Conservation (phyloP, 2,888 invertebrate genomes). For the Plemyria rubiginata region DNA sequence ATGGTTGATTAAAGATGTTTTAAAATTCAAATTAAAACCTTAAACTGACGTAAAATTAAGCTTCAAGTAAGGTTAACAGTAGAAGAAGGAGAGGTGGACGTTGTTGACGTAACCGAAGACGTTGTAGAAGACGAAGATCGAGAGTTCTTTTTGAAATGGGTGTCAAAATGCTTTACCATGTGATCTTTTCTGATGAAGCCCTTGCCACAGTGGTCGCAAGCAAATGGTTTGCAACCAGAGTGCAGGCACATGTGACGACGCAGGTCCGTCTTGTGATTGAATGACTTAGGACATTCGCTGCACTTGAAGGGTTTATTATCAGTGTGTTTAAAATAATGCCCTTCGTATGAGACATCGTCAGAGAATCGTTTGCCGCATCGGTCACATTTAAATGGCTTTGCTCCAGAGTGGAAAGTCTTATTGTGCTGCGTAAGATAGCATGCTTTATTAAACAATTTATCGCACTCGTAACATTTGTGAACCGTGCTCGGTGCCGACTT, state of each 20-base stretch:
- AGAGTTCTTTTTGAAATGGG: constrained; percentile 88
- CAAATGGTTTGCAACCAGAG: constrained; percentile 93
- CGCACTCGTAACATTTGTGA: constrained; percentile 92
- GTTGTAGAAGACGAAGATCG: constrained; percentile 63
- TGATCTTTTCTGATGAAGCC: constrained; percentile 96
- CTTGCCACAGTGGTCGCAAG: constrained; percentile 92
- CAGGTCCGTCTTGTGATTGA: constrained; percentile 96
- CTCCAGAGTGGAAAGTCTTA: constrained; percentile 94
- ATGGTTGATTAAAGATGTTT: constrained; percentile 29
- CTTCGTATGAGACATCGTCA: constrained; percentile 88
- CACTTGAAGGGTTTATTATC: constrained; percentile 95
- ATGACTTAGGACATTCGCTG: constrained; percentile 93
- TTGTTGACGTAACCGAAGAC: constrained; percentile 53
- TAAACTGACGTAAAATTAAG: constrained; percentile 12
- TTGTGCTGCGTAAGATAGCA: constrained; percentile 96
- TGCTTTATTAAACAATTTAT: constrained; percentile 93
- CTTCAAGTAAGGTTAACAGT: constrained; percentile 41
- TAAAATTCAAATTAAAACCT: constrained; percentile 29
- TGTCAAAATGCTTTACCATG: constrained; percentile 94
- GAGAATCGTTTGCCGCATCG: constrained; percentile 94
- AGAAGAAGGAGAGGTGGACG: constrained; percentile 50
- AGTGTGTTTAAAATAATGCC: constrained; percentile 91
- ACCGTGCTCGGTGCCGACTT: constrained; percentile 61
- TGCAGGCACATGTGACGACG: constrained; percentile 94
- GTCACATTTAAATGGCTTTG: constrained; percentile 93